A percentile compares a stretch with the other conserved stretches of the same genome.
Evolutionary conservation across 64 coral and sea anemone genomes (phyloP).

Genomic region (Actinia tenebrosa): DNA sequence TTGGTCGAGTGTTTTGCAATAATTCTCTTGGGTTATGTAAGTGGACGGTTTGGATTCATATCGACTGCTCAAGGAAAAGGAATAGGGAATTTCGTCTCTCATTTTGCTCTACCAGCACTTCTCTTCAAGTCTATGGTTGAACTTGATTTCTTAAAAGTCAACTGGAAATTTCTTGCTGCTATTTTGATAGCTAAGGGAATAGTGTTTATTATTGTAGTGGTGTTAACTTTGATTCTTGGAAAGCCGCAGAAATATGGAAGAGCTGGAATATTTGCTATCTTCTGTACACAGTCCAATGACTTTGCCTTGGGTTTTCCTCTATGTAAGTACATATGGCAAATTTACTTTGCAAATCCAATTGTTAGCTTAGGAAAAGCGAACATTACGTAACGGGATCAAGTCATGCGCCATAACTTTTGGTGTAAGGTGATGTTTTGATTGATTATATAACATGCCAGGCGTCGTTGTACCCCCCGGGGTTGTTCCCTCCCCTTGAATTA

Average conservation of each 20-base stretch:
- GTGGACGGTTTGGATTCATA: conserved; percentile 75
- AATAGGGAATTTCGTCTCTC: conserved; percentile 61
- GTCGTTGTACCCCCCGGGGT: too few species aligned
- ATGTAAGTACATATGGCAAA: conserved; percentile 36
- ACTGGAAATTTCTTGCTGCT: conserved; percentile 71
- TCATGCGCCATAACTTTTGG: too few species aligned
- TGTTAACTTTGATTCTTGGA: conserved; percentile 61
- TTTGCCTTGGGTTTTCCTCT: conserved; percentile 80
- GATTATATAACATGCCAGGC: too few species aligned
- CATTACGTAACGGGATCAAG: too few species aligned
- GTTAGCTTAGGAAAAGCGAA: background rate
- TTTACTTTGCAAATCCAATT: background rate
- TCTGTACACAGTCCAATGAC: conserved; percentile 86
- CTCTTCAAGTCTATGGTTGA: conserved; percentile 71
- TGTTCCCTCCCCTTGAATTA: too few species aligned
- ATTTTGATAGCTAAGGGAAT: conserved; percentile 71
- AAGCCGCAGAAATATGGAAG: conserved; percentile 62
- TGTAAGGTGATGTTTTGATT: too few species aligned
- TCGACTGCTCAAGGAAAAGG: conserved; percentile 72
- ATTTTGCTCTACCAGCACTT: conserved; percentile 64
- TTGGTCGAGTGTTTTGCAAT: conserved; percentile 71
- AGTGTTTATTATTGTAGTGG: conserved; percentile 54
- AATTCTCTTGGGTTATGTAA: conserved; percentile 73
- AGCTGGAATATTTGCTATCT: conserved; percentile 87
- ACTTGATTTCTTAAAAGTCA: conserved; percentile 63